Conservation (phyloP, 1,140 invertebrate species). For the Lineus longissimus region DNA sequence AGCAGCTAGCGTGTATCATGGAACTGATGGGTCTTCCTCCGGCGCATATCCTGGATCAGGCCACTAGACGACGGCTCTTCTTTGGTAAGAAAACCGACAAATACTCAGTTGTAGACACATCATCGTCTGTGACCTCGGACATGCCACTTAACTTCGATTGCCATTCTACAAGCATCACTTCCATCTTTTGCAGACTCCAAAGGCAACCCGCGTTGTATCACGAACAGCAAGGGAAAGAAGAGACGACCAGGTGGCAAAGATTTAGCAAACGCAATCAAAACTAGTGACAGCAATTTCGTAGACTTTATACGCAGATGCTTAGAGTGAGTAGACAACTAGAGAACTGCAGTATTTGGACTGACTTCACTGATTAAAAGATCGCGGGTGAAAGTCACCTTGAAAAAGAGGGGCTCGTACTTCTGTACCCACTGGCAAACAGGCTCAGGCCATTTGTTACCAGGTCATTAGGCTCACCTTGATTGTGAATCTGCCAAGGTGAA, state of each 20-base stretch:
- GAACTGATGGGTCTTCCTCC: constrained; percentile 49
- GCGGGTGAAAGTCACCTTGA: too few relatives aligned
- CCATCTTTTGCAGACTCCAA: constrained; percentile 60
- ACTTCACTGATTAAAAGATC: too few relatives aligned
- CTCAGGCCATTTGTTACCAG: too few relatives aligned
- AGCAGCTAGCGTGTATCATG: constrained; percentile 55
- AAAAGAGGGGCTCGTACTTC: too few relatives aligned
- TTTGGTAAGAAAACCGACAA: constrained; percentile 39
- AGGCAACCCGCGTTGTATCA: constrained; percentile 45
- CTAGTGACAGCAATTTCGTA: constrained; percentile 48
- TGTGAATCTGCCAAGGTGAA: too few relatives aligned
- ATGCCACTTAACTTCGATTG: too few relatives aligned
- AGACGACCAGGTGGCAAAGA: constrained; percentile 42
- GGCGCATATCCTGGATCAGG: constrained; percentile 41
- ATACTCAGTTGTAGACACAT: too few relatives aligned
- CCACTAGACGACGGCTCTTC: constrained; percentile 45
- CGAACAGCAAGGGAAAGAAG: constrained; percentile 51
- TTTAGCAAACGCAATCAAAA: constrained; percentile 47
- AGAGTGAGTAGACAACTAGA: constrained; percentile 34
- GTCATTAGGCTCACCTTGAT: too few relatives aligned
- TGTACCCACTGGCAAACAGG: too few relatives aligned
- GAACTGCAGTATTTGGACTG: too few relatives aligned
- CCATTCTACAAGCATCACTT: neutral
- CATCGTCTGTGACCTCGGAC: too few relatives aligned
- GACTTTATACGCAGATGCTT: constrained; percentile 50